Evolutionary conservation across 2,888 invertebrate genomes (phyloP).

Genomic region (Dorcus parallelipipedus): DNA sequence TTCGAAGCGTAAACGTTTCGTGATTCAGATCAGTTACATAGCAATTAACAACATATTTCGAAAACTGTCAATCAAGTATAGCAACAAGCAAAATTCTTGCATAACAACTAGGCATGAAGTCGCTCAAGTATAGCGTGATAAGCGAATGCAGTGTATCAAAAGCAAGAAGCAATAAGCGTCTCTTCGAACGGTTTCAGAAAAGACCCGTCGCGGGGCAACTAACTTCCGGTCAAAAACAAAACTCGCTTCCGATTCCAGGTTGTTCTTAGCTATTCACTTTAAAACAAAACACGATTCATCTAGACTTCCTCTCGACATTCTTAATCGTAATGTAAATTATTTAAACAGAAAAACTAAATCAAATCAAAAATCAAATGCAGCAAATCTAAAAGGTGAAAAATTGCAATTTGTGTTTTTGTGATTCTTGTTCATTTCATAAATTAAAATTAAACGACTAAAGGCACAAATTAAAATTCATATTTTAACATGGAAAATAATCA

Average conservation of each 20-base stretch:
- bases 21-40: not conserved
- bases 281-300: too few species aligned
- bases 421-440: conserved; percentile 27
- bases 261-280: not conserved
- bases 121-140: conserved; percentile 22
- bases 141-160: conserved; percentile 29
- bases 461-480: conserved; percentile 26
- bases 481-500: conserved; percentile 14
- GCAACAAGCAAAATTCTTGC: conserved; percentile 44
- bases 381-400: conserved; percentile 49
- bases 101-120: conserved; percentile 14
- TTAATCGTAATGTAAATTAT: conserved; percentile 10
- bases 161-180: conserved; percentile 31
- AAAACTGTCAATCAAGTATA: conserved; percentile 5
- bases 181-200: conserved; percentile 62
- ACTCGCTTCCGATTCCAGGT: conserved; percentile 5
- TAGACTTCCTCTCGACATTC: conserved; percentile 2
- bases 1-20: too few species aligned
- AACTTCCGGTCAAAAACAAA: conserved; percentile 44
- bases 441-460: conserved; percentile 39
- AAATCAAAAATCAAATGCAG: conserved; percentile 41
- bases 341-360: conserved; percentile 26
- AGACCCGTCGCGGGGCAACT: conserved; percentile 66
- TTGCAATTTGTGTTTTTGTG: conserved; percentile 50
- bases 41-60: not conserved